These are phyloP conservation scores for Catotricha subobsoleta DNA, from an alignment of 2,888 invertebrate species.

Conservation along the genomic window DNA sequence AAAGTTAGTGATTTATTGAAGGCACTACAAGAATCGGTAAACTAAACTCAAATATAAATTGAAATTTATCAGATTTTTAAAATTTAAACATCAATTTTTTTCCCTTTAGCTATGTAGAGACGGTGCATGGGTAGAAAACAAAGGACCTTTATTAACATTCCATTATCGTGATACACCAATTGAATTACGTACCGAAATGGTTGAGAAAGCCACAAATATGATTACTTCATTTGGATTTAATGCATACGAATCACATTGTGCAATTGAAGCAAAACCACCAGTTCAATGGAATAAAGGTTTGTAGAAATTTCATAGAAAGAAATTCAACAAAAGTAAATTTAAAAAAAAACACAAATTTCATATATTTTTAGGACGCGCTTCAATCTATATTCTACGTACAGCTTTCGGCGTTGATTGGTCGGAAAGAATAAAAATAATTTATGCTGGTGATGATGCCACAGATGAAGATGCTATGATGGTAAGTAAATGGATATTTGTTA, in stretches of 20 bases:
- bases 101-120: constrained; percentile 52
- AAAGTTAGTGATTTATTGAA: constrained; percentile 62
- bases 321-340: too few relatives aligned
- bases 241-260: constrained; percentile 65
- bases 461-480: constrained; percentile 86
- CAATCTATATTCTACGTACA: constrained; percentile 74
- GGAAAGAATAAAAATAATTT: constrained; percentile 73
- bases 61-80: background rate
- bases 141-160: constrained; percentile 70
- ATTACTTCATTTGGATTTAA: constrained; percentile 63
- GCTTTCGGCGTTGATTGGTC: constrained; percentile 86
- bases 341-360: too few relatives aligned
- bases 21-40: constrained; percentile 60
- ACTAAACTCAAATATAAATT: constrained; percentile 6
- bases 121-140: constrained; percentile 85
- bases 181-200: constrained; percentile 45
- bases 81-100: background rate
- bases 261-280: constrained; percentile 78
- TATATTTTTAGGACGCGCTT: constrained; percentile 44
- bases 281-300: constrained; percentile 78
- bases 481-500: constrained; percentile 10
- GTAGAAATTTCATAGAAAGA: background rate
- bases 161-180: constrained; percentile 71
- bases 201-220: constrained; percentile 50
- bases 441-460: constrained; percentile 74